Percentiles rank a stretch among this genome's conserved stretches.
Conservation (phyloP, 1,140 invertebrate species). For the Micrasema minimum region DNA sequence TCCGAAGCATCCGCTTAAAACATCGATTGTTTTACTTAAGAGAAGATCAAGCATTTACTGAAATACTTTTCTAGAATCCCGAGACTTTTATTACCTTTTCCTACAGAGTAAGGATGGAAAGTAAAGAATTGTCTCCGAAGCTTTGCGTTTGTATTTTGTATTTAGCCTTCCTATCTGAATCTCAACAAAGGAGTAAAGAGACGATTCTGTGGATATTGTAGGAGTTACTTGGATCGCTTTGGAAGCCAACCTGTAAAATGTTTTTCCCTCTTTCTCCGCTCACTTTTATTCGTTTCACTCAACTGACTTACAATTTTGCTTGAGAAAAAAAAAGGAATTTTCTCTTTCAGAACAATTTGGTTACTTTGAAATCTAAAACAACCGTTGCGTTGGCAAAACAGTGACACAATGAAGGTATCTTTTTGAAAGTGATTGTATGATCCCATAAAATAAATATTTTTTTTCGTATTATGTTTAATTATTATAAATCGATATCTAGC, state of each 20-base stretch:
- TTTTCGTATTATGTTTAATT: no score
- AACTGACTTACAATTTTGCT: no score
- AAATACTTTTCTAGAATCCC: conserved; percentile 10
- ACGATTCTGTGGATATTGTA: conserved; percentile 25
- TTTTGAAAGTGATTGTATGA: no score
- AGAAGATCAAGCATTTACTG: conserved; percentile 27
- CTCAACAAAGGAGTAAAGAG: conserved; percentile 5
- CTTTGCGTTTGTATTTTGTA: conserved; percentile 20
- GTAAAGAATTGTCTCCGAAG: conserved; percentile 14
- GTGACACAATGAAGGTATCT: no score
- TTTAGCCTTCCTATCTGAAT: conserved; percentile 14
- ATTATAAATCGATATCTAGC: no score
- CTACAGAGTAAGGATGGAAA: not conserved
- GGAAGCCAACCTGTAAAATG: conserved; percentile 39
- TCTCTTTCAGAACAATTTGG: no score
- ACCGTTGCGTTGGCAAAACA: no score
- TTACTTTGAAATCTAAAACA: no score
- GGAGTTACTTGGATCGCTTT: conserved; percentile 32
- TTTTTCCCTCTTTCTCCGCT: no score
- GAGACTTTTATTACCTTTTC: conserved; percentile 22
- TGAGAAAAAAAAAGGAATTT: no score
- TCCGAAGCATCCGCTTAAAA: conserved; percentile 34
- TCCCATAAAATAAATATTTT: no score
- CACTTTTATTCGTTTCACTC: no score
- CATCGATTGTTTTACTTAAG: conserved; percentile 39